Percentiles rank a stretch among this genome's conserved stretches.
Evolutionary conservation across 1,140 invertebrate species (phyloP).

Genomic region (Steinernema feltiae): DNA sequence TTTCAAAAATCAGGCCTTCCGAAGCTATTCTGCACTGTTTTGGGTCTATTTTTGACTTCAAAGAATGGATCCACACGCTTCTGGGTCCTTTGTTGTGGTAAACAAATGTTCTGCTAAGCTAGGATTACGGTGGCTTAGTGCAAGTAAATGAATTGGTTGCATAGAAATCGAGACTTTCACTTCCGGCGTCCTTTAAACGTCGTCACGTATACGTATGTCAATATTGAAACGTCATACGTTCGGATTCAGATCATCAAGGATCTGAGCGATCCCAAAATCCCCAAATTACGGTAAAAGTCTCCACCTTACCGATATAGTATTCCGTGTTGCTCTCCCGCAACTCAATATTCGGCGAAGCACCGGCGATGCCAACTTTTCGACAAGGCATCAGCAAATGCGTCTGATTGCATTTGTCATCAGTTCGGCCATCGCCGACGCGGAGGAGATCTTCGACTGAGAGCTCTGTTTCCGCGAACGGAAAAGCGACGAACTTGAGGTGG

Average conservation of each 20-base stretch:
- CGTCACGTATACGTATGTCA: too few species aligned
- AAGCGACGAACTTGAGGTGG: background rate
- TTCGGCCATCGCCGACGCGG: background rate
- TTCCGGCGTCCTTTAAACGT: too few species aligned
- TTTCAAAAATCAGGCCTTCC: too few species aligned
- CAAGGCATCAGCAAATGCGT: background rate
- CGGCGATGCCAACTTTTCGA: background rate
- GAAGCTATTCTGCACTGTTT: too few species aligned
- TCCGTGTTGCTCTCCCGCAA: background rate
- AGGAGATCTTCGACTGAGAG: background rate
- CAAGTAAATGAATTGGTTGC: too few species aligned
- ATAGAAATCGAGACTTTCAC: too few species aligned
- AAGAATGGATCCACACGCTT: too few species aligned
- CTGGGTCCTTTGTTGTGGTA: too few species aligned
- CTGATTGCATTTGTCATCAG: background rate
- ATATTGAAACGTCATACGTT: too few species aligned
- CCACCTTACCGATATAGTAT: conserved; percentile 4
- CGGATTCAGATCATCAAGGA: too few species aligned
- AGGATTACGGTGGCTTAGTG: too few species aligned
- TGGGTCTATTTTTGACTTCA: background rate
- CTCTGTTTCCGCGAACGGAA: background rate
- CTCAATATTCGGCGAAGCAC: background rate
- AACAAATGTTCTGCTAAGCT: too few species aligned
- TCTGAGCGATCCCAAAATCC: background rate
- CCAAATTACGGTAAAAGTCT: background rate